A percentile compares a stretch with the other conserved stretches of the same genome.
phyloP scores from a whole-genome alignment of 2,113 vertebrate genomes.

The Collichthys lucidus region DNA sequence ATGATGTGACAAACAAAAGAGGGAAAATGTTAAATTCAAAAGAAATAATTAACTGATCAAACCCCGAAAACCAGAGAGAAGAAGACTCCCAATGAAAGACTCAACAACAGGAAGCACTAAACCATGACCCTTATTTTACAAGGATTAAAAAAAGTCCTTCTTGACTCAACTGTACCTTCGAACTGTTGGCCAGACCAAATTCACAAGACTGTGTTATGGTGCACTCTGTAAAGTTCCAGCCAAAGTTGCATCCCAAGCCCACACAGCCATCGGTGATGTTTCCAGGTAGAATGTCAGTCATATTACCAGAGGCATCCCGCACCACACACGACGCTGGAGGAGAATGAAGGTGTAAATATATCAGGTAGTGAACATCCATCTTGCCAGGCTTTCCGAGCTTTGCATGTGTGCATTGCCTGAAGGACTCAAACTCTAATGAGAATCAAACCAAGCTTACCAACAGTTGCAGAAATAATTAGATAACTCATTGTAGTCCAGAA shows the following conservation, averaged over 20 bases:
- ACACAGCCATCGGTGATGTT: constrained; percentile 72
- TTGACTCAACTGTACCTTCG: constrained; percentile 63
- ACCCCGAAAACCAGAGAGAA: too few species aligned
- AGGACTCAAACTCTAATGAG: not conserved
- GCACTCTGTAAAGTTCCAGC: constrained; percentile 85
- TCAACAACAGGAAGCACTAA: too few species aligned
- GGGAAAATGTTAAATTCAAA: too few species aligned
- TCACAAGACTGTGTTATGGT: constrained; percentile 58
- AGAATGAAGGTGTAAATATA: not conserved
- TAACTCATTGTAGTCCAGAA: constrained; percentile 81
- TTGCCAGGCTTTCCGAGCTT: too few species aligned
- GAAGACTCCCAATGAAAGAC: too few species aligned
- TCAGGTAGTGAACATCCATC: too few species aligned
- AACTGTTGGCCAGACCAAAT: constrained; percentile 77
- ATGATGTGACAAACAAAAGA: too few species aligned
- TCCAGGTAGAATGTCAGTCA: constrained; percentile 69
- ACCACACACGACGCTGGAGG: constrained; percentile 77
- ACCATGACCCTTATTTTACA: too few species aligned
- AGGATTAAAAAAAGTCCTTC: not conserved
- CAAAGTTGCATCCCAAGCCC: constrained; percentile 74
- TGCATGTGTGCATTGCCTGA: too few species aligned
- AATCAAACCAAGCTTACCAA: constrained; percentile 62
- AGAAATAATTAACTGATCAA: too few species aligned
- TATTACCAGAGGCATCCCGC: constrained; percentile 79
- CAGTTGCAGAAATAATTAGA: constrained; percentile 74